Evolutionary conservation across 1,140 invertebrate species (phyloP), one percentile per base, ranked within the genome.

Genomic region (Diabrotica undecimpunctata): DNA sequence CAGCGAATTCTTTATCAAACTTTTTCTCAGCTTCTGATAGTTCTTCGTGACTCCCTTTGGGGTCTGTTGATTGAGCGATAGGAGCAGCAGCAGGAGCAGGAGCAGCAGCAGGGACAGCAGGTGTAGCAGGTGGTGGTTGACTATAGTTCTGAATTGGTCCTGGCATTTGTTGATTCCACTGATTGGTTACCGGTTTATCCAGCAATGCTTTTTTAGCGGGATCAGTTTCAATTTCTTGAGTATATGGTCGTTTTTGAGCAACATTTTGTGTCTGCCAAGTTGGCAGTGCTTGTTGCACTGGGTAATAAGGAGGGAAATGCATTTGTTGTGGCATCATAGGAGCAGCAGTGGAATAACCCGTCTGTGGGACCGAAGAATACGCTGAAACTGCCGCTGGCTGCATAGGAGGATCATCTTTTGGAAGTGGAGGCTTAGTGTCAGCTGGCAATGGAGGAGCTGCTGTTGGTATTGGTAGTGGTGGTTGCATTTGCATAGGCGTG

Each of bases 1-100:
- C 87, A 74, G 87, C 85, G 74, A 94, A 93, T 73, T 93, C 86
- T 61, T 86, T 85, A 74, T 93, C 90, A 80, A 94, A 93, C 54
- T 85, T 85, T 76, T 86, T 88, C 75, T 93, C 90, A 69, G 90
- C 87, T 74, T 90, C 87, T 6, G 85, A 73, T n/a, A 78, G 64
- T 60, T 77, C 75, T 68, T 79, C 77, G 13, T 67, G 50, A 55
- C 67, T 68, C 58, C 52, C 14, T 54, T 60, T 64, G 61, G 65
- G 14, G 56, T 25, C 68, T 6, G 69, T 46, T n/a, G 68, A 60
- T 6, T 53, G 9, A 11, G 35, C 50, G 39, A 62, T 58, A 59
- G 55, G 58, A 65, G 71, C 35, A 37, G 58, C 11, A 41, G 55
- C 59, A 50, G 66, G 64, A 46, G 62, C 61, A 6, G 66, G 65